Evolutionary conservation across 2,113 vertebrate species (phyloP).

Genomic region (Bolborhynchus lineola): DNA sequence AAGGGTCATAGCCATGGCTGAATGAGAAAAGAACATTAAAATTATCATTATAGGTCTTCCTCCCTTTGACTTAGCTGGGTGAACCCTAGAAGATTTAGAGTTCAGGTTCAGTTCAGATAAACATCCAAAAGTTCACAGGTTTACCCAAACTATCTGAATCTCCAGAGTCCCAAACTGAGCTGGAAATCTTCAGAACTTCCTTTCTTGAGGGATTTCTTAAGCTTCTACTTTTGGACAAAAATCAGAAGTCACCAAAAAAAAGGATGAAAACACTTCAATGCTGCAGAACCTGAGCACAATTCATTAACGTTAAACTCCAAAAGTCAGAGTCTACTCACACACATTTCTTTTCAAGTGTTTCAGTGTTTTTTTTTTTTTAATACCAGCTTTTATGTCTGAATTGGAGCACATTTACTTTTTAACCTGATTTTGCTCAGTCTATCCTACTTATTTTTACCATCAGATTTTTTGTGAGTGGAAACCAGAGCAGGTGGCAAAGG

Average conservation of each 20-base stretch:
- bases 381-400: background rate
- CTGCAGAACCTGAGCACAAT: background rate
- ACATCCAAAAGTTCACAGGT: conserved; percentile 64
- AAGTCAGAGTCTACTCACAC: background rate
- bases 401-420: background rate
- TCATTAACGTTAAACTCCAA: background rate
- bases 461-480: background rate
- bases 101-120: conserved; percentile 71
- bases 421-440: background rate
- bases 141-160: conserved; percentile 46
- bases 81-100: conserved; percentile 53
- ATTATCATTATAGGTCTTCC: conserved; percentile 56
- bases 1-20: conserved; percentile 4
- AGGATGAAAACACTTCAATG: rapidly evolving
- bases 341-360: background rate
- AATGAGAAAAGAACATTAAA: conserved; percentile 57
- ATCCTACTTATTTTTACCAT: background rate
- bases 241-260: background rate
- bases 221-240: conserved; percentile 15
- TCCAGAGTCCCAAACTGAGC: conserved; percentile 17
- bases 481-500: background rate
- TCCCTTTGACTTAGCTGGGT: conserved; percentile 44
- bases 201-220: conserved; percentile 31
- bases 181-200: conserved; percentile 41
- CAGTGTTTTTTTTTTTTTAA: background rate